phyloP scores from a whole-genome alignment of 1,140 invertebrate species.

The Doryteuthis pealeii region DNA sequence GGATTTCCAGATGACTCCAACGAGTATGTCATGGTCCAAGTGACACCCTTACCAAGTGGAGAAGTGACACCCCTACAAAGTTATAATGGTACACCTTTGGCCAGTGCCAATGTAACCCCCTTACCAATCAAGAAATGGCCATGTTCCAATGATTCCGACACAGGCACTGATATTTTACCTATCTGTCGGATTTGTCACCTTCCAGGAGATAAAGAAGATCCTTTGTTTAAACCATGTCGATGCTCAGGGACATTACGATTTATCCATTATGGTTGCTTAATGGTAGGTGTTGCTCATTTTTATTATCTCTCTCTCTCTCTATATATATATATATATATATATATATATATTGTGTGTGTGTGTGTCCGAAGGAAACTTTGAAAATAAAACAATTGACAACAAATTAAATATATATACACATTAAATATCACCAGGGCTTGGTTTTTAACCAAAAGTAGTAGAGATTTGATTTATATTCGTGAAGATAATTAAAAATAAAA shows the following conservation, averaged over 20 bases:
- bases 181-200: slow-evolving; percentile 65
- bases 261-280: slow-evolving; percentile 64
- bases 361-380: too few species aligned
- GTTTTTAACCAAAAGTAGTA: too few species aligned
- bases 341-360: too few species aligned
- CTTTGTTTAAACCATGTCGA: slow-evolving; percentile 64
- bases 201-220: slow-evolving; percentile 60
- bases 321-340: too few species aligned
- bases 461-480: too few species aligned
- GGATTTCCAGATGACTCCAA: slow-evolving; percentile 13
- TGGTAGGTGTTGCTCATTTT: slow-evolving; percentile 56
- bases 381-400: too few species aligned
- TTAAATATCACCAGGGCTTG: too few species aligned
- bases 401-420: too few species aligned
- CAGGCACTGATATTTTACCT: slow-evolving; percentile 54
- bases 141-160: slow-evolving; percentile 37
- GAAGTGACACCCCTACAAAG: slow-evolving; percentile 23
- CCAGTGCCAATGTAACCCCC: slow-evolving; percentile 37
- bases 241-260: slow-evolving; percentile 64
- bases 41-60: slow-evolving; percentile 16
- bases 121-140: slow-evolving; percentile 35
- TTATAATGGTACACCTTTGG: slow-evolving; percentile 26
- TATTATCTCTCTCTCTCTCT: too few species aligned
- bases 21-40: slow-evolving; percentile 14
- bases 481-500: too few species aligned